These are phyloP conservation scores for Gymnarchus niloticus DNA, from an alignment of 2,113 vertebrate genomes.

Conservation along the genomic window DNA sequence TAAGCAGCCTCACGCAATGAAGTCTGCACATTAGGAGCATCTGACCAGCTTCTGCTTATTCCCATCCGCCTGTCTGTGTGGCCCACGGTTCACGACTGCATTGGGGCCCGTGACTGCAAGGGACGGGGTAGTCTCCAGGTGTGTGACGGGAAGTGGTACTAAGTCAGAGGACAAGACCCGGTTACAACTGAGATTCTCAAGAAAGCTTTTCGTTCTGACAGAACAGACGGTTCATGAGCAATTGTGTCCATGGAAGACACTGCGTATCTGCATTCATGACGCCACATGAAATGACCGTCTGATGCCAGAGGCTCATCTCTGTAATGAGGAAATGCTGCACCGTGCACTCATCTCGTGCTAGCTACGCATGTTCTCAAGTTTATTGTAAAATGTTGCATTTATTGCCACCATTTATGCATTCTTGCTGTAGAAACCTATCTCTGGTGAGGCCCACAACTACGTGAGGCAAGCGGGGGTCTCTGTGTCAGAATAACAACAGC, in stretches of 20 bases:
- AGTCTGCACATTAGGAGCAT: neutral
- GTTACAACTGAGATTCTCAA: neutral
- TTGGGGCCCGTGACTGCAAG: too few species aligned
- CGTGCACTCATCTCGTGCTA: neutral
- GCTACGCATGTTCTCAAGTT: too few species aligned
- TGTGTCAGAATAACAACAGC: neutral
- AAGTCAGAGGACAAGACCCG: neutral
- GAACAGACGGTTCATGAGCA: neutral
- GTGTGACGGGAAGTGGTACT: neutral
- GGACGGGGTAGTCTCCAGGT: neutral
- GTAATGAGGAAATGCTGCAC: neutral
- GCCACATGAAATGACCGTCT: neutral
- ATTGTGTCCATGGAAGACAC: neutral
- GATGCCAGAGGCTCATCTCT: neutral
- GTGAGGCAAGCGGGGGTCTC: neutral
- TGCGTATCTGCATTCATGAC: neutral
- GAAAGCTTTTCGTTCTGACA: too few species aligned
- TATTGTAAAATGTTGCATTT: too few species aligned
- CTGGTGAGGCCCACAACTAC: neutral
- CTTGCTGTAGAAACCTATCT: neutral
- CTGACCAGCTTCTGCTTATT: neutral
- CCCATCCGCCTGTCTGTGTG: neutral
- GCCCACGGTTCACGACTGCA: neutral
- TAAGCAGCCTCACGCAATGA: neutral
- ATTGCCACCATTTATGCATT: too few species aligned